phyloP scores from a whole-genome alignment of 1,140 invertebrate genomes.

The Cataglyphis hispanica region DNA sequence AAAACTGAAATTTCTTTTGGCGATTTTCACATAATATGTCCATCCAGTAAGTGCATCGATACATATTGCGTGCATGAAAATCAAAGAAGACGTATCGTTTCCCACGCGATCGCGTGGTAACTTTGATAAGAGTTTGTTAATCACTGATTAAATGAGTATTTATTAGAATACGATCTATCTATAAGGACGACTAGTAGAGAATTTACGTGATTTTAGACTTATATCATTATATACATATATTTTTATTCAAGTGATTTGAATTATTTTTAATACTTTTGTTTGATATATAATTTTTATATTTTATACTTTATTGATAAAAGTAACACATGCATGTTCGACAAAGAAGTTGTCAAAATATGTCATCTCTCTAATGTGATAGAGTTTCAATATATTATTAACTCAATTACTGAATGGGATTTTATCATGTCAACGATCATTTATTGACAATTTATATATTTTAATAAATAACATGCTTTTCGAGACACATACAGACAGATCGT shows the following conservation, averaged over 20 bases:
- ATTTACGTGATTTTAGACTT: neutral
- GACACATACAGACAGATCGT: neutral
- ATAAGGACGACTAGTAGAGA: neutral
- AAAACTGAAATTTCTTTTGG: too few relatives aligned
- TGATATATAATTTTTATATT: neutral
- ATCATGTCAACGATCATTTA: constrained; percentile 5
- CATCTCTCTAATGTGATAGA: too few relatives aligned
- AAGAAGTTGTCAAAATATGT: too few relatives aligned
- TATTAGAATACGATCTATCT: neutral
- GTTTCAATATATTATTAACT: too few relatives aligned
- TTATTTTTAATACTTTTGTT: neutral
- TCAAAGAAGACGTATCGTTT: constrained; percentile 14
- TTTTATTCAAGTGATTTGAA: neutral
- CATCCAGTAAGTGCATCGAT: neutral
- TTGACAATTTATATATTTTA: constrained; percentile 37
- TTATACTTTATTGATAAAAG: too few relatives aligned
- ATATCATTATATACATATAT: too few relatives aligned
- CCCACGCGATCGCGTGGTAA: constrained; percentile 69
- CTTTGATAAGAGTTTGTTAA: constrained; percentile 19
- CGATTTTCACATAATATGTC: neutral
- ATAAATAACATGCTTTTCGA: constrained; percentile 7
- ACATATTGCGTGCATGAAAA: constrained; percentile 7
- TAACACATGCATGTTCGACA: too few relatives aligned
- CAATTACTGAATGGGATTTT: too few relatives aligned
- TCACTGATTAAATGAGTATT: constrained; percentile 25